Conservation (phyloP, 2,113 vertebrate species). For the Saimiri boliviensis region DNA sequence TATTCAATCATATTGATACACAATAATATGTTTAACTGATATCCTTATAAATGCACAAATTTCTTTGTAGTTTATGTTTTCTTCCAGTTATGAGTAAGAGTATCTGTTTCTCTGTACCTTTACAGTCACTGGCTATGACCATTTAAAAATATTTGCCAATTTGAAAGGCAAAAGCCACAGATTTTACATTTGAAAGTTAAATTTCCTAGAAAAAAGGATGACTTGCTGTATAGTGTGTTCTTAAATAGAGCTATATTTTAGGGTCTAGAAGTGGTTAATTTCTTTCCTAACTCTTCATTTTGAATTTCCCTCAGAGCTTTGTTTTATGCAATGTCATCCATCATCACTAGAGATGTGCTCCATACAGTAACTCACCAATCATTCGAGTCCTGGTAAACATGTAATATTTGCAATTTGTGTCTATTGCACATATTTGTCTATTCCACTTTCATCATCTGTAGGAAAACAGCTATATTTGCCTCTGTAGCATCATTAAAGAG, state of each 20-base stretch:
- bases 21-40: slow-evolving; percentile 13
- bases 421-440: slow-evolving; percentile 44
- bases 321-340: slow-evolving; percentile 51
- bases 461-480: slow-evolving; percentile 62
- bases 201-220: background rate
- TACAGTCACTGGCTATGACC: background rate
- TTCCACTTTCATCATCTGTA: slow-evolving; percentile 44
- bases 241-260: slow-evolving; percentile 1
- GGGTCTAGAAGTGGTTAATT: slow-evolving; percentile 57
- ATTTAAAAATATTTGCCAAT: slow-evolving; percentile 43
- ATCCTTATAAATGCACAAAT: background rate
- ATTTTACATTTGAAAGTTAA: slow-evolving; percentile 19
- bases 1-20: background rate
- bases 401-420: background rate
- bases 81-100: background rate
- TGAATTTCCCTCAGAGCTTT: slow-evolving; percentile 39
- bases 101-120: slow-evolving; percentile 9
- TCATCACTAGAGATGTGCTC: slow-evolving; percentile 46
- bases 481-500: slow-evolving; percentile 71
- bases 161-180: slow-evolving; percentile 8
- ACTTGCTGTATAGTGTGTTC: background rate
- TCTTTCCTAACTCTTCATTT: slow-evolving; percentile 49
- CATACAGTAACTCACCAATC: background rate
- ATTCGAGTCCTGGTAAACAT: background rate
- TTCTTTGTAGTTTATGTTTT: slow-evolving; percentile 14